A percentile compares a stretch with the other conserved stretches of the same genome.
Conservation (phyloP, 2,797 vertebrate species). For the Anolis apletophallus region DNA sequence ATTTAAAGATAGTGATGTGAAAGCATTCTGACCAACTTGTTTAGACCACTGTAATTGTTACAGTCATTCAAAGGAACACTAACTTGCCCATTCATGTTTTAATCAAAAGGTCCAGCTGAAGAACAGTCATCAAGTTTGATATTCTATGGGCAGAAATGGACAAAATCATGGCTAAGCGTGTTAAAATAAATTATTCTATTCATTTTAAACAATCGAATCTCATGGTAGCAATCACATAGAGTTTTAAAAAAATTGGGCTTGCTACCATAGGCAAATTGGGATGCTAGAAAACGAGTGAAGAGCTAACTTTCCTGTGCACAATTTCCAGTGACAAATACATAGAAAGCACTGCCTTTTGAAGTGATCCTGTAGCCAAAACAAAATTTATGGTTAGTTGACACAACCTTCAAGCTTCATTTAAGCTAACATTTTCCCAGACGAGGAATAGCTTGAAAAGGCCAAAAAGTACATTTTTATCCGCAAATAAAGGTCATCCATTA, state of each 20-base stretch:
- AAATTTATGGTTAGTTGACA: background rate
- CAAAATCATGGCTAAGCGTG: background rate
- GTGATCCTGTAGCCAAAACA: background rate
- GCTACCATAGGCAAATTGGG: background rate
- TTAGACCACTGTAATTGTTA: background rate
- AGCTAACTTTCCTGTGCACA: background rate
- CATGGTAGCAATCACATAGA: slow-evolving; percentile 39
- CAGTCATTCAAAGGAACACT: background rate
- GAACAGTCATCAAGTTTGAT: background rate
- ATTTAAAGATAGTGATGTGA: background rate
- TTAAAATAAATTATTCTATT: slow-evolving; percentile 47
- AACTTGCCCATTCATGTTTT: too few species aligned
- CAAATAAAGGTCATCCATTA: too few species aligned
- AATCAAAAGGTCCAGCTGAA: background rate
- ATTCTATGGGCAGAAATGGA: slow-evolving; percentile 34
- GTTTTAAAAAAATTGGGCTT: background rate
- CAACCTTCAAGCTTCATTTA: background rate
- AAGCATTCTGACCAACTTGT: background rate
- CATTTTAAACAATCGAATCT: slow-evolving; percentile 30
- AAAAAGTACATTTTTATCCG: too few species aligned
- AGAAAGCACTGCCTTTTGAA: background rate
- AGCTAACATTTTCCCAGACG: background rate
- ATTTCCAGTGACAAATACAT: background rate
- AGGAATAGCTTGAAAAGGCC: slow-evolving; percentile 10
- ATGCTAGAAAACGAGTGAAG: background rate